These are phyloP conservation scores for Rhizomys pruinosus DNA, from an alignment of 2,113 vertebrate genomes.

Conservation along the genomic window DNA sequence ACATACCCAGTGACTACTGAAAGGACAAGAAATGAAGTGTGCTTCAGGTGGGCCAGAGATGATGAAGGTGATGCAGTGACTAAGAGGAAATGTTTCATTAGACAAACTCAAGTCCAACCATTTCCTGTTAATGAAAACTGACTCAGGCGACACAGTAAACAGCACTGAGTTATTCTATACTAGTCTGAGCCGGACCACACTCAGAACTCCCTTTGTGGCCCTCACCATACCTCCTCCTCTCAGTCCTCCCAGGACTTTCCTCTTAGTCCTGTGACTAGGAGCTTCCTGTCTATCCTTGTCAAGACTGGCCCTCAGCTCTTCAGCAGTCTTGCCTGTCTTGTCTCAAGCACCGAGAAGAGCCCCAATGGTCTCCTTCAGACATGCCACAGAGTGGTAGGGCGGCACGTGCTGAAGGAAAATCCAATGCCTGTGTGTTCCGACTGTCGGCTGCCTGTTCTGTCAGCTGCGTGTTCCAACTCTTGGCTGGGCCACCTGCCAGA, in stretches of 20 bases:
- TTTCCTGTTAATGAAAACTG: not conserved
- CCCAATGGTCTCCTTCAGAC: accelerated
- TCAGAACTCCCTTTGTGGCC: no score
- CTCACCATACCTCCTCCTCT: not conserved
- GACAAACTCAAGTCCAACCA: not conserved
- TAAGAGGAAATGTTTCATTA: not conserved
- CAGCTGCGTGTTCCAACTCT: no score
- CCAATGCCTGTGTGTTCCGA: not conserved
- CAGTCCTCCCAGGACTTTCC: not conserved
- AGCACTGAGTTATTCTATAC: not conserved
- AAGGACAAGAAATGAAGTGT: not conserved
- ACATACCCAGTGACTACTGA: not conserved
- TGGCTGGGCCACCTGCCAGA: not conserved
- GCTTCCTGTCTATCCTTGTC: not conserved
- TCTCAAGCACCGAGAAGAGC: not conserved
- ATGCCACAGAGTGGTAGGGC: not conserved
- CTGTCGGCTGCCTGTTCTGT: no score
- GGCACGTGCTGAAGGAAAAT: not conserved
- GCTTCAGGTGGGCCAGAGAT: not conserved
- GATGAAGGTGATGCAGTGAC: not conserved
- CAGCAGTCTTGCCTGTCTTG: not conserved
- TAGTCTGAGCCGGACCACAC: no score
- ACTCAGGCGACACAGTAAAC: not conserved
- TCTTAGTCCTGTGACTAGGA: not conserved
- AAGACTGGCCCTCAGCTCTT: not conserved